phyloP scores from a whole-genome alignment of 2,797 vertebrate species.

The Lophotriccus pileatus region DNA sequence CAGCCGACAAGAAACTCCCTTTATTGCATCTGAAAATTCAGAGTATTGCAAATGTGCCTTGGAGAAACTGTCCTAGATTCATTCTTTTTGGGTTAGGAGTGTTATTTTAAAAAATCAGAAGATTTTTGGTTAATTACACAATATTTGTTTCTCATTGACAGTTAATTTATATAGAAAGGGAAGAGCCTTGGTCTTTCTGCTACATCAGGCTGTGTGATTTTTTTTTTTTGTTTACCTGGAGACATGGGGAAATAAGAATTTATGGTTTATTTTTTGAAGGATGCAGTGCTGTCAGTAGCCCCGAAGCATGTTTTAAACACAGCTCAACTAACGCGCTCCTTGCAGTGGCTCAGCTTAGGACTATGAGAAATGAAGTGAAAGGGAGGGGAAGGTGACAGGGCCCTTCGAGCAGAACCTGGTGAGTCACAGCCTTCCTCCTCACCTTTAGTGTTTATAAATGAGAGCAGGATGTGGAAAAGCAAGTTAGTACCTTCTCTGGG shows the following conservation, averaged over 20 bases:
- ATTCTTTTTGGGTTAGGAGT: neutral
- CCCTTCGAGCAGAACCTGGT: neutral
- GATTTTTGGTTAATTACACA: neutral
- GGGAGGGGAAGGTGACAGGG: neutral
- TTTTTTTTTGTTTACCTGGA: neutral
- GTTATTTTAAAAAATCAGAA: neutral
- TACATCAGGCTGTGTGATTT: neutral
- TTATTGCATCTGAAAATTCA: neutral
- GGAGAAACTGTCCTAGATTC: neutral
- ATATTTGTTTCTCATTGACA: neutral
- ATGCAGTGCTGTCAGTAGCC: neutral
- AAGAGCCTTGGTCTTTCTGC: neutral
- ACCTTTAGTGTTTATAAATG: neutral
- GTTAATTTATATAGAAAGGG: neutral
- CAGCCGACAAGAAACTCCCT: neutral
- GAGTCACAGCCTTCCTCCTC: slow-evolving; percentile 10
- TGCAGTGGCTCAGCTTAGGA: neutral
- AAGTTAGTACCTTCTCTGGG: neutral
- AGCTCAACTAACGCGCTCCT: rapidly evolving
- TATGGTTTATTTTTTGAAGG: neutral
- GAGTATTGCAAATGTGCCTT: neutral
- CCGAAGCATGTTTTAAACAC: neutral
- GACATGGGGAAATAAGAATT: neutral
- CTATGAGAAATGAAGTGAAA: neutral
- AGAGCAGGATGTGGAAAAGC: neutral